Evolutionary conservation across 2,888 invertebrate species (phyloP).

Genomic region (Cepaea hortensis): DNA sequence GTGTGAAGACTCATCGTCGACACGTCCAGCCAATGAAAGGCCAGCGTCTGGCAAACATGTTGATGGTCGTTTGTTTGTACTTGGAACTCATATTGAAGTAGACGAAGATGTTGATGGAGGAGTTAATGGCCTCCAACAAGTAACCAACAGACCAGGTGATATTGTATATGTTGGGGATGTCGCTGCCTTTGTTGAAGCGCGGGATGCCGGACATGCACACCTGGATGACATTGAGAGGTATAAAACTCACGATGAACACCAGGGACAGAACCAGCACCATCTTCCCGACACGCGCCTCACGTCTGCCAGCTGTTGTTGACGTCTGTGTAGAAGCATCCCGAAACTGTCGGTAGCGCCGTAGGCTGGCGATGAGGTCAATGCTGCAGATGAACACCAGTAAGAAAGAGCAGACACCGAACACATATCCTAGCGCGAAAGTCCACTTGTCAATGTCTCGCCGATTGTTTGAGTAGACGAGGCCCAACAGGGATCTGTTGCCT

Average conservation of each 20-base stretch:
- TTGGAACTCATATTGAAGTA: conserved; percentile 10
- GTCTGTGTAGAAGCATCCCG: not conserved
- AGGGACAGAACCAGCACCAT: conserved; percentile 9
- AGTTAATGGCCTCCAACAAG: not conserved
- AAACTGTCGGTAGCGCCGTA: not conserved
- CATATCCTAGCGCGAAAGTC: conserved; percentile 3
- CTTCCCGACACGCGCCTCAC: not conserved
- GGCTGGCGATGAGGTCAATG: not conserved
- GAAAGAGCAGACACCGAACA: not conserved
- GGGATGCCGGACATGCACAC: conserved; percentile 9
- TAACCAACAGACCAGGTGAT: conserved; percentile 14
- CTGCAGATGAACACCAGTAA: not conserved
- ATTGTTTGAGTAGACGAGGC: not conserved
- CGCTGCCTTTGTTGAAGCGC: conserved; percentile 8
- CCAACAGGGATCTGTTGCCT: not conserved
- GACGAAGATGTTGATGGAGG: conserved; percentile 9
- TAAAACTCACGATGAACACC: conserved; percentile 15
- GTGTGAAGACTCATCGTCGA: too few relatives aligned
- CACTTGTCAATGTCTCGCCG: conserved; percentile 3
- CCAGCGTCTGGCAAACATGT: not conserved
- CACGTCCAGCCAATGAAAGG: too few relatives aligned
- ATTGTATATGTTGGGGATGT: conserved; percentile 11
- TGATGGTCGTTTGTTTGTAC: not conserved
- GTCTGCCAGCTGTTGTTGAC: not conserved
- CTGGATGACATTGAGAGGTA: conserved; percentile 10